Conservation (phyloP, 2,888 invertebrate genomes). For the Ornithoptera alexandrae region DNA sequence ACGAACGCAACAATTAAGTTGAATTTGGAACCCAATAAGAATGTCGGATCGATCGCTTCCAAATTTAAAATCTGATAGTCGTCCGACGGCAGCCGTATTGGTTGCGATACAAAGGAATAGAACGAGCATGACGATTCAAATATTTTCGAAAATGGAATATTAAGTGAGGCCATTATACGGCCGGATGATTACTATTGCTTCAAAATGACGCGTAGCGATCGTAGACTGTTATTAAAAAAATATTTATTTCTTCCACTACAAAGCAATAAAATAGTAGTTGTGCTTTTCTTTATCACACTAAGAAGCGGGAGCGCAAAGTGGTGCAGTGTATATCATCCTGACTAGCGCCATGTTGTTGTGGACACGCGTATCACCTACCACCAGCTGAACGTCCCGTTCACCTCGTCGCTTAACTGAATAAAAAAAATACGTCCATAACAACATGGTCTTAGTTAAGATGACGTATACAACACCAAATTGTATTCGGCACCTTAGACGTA, state of each 20-base stretch:
- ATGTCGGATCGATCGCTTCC: constrained; percentile 65
- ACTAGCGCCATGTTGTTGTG: too few relatives aligned
- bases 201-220: constrained; percentile 46
- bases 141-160: constrained; percentile 79
- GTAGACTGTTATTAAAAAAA: constrained; percentile 61
- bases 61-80: constrained; percentile 75
- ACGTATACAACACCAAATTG: too few relatives aligned
- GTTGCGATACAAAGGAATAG: constrained; percentile 68
- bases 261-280: constrained; percentile 2
- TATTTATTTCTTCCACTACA: constrained; percentile 42
- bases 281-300: too few relatives aligned
- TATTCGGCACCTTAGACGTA: too few relatives aligned
- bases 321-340: too few relatives aligned
- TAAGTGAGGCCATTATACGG: constrained; percentile 77
- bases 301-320: too few relatives aligned
- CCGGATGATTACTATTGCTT: constrained; percentile 66
- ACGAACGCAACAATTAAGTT: constrained; percentile 41
- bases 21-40: constrained; percentile 61
- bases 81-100: constrained; percentile 57
- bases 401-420: too few relatives aligned
- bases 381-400: too few relatives aligned
- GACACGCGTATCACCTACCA: too few relatives aligned
- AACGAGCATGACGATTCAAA: constrained; percentile 78
- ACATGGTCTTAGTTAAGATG: too few relatives aligned
- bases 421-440: too few relatives aligned